Conservation (phyloP, 2,113 vertebrate genomes). For the human (Homo sapiens) region GRCh38 chr4:27918501-27919000, state of each 20-base stretch:
- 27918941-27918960: not conserved
- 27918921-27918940: not conserved
- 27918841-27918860: not conserved
- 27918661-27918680: not conserved
- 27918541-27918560: conserved; percentile 40
- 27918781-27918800: conserved; percentile 22
- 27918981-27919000: not conserved
- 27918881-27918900: not conserved
- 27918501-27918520: not conserved
- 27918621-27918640: conserved; percentile 1
- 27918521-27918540: not conserved
- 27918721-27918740: conserved; percentile 34
- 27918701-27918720: conserved; percentile 20
- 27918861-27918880: not conserved
- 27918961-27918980: not conserved
- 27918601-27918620: not conserved
- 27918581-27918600: conserved; percentile 24
- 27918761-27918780: not conserved
- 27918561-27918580: not conserved
- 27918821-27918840: not conserved
- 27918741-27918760: not conserved
- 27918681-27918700: conserved; percentile 63
- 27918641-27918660: conserved; percentile 48
- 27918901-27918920: not conserved
- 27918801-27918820: not conserved